Base-by-base conservation (phyloP, 2,797 vertebrate species). In the Graptemys geographica region DNA sequence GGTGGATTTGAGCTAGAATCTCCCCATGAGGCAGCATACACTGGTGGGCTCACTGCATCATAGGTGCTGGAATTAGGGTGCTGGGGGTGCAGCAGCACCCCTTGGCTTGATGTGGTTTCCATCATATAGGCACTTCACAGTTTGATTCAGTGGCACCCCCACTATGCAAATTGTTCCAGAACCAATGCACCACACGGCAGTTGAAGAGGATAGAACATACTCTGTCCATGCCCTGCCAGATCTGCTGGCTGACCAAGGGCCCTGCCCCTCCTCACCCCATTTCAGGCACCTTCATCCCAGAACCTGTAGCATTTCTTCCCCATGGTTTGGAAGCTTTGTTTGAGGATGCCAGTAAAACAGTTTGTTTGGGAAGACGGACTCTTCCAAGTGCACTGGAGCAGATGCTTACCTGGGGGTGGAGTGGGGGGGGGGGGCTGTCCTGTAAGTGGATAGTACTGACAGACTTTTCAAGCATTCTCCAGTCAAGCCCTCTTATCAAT, bases 371-470 rank as follows among this genome's bases (percentile, higher is more conserved):
- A 78, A 31, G 23, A 74, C 41, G 44, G 41, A 27, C 37, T 11
- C 72, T 74, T 78, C 27, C 15, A 5, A 47, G 44, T 18, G 44
- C 74, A 37, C 11, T 25, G 9, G 6, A 44, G 23, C 41, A 44
- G 72, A 12, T 12, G 41, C 23, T 44, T 78, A 27, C 44, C 41
- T 28, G 72, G 21, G 41, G n/a, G 41, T 41, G n/a, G 11, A 3
- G 10, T 4, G 44, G n/a, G n/a, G 2, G 5, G 11, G 21, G 41
- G 19, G 37, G 5, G 3, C 41, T 76, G 37, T 44, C 6, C 2
- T 41, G 69, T 23, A 16, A 27, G 74, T 15, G 23, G 41, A 76
- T 28, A 49, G 74, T 4, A 15, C 27, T 15, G 25, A 5, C 41
- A 49, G 25, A 49, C 27, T 78, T 49, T 8, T 31, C 74, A 76